phyloP scores from a whole-genome alignment of 2,113 vertebrate genomes.

The Albula goreensis region DNA sequence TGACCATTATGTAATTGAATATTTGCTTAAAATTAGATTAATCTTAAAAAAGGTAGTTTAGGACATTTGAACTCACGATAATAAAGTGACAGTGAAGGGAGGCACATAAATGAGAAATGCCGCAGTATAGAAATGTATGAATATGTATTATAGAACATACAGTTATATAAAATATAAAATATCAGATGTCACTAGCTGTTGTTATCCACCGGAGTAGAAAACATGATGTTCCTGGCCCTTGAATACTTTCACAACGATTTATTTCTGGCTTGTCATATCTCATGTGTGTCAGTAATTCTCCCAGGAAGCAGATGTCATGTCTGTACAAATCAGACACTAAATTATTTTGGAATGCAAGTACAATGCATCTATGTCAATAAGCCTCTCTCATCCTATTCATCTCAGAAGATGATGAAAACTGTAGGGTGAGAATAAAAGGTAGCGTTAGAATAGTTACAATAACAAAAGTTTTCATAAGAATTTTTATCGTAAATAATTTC shows the following conservation, averaged over 20 bases:
- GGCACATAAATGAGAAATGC: neutral
- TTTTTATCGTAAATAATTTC: too few species aligned
- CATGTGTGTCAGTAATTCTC: neutral
- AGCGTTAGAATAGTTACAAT: too few species aligned
- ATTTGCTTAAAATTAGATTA: neutral
- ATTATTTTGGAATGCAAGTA: neutral
- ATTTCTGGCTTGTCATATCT: neutral
- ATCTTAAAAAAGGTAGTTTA: neutral
- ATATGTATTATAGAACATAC: neutral
- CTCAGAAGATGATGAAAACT: too few species aligned
- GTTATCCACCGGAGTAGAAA: neutral
- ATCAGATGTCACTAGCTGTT: neutral
- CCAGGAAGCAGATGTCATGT: neutral
- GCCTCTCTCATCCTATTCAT: too few species aligned
- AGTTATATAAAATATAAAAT: neutral
- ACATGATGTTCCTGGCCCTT: neutral
- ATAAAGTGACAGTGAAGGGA: neutral
- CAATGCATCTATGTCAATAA: neutral
- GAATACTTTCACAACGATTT: neutral
- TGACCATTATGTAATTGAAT: neutral
- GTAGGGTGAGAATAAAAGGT: too few species aligned
- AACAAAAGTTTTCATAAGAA: too few species aligned
- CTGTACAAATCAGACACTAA: neutral
- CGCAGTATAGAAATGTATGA: neutral
- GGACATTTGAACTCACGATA: neutral